Base-by-base conservation (phyloP, 2,888 invertebrate species). In the Tetramorium bicarinatum region DNA sequence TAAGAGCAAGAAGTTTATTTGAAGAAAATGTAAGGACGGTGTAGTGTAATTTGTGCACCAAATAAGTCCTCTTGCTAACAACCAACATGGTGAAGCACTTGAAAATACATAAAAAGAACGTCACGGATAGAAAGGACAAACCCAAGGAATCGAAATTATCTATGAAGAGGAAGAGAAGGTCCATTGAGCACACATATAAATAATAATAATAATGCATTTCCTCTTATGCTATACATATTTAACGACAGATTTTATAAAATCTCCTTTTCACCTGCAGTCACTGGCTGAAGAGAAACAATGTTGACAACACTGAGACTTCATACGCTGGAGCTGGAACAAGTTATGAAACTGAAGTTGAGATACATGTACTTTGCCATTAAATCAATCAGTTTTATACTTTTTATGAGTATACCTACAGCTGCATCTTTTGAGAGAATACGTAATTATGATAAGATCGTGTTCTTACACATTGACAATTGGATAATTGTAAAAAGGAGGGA, bases 271-370 rank as follows among this genome's bases (percentile, higher is more conserved):
- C 18, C 47, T 67, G 29, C 18, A 47, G 66, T 47, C 47, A 47
- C 18, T 2, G 29, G 66, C 29, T 47, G 47, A 67, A 64, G 15
- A 41, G 21, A 64, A 64, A 67, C 47, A 47, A 47, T 4, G 66
- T 11, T 54, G 44, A 38, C 34, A 49, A 67, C 52, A 71, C 71
- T 38, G 38, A 54, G 34, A n/a, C 34, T 71, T 54, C 38, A 21
- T 18, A 71, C 52, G 29, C 66, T 66, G 66, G 44, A 67, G 54
- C 71, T 71, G 54, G 54, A 38, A 71, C 71, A 54, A 71, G 71
- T 71, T 54, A 9, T 38, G 18, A 71, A 54, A 38, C 25, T 47
- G 15, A 4, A 47, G 9, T 67, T 67, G 47, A 67, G 29, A 18
- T 41, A 74, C 25, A n/a, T 29, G 41, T 44, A 34, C 15, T 61